A percentile compares a stretch with the other conserved stretches of the same genome.
These are phyloP conservation scores for Serripes groenlandicus DNA, from an alignment of 2,888 invertebrate species.

Conservation along the genomic window DNA sequence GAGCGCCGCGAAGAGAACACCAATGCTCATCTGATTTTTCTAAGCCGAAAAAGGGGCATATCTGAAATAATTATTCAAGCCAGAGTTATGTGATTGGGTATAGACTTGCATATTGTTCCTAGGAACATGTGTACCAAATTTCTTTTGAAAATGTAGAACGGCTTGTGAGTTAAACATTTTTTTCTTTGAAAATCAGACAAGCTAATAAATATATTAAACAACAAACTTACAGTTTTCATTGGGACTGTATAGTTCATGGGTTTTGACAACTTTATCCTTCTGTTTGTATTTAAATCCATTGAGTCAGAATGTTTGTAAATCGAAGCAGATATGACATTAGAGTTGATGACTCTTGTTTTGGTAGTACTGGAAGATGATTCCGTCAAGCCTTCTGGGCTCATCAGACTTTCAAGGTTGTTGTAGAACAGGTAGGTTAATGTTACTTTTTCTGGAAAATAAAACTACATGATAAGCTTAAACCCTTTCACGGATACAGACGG, in stretches of 20 bases:
- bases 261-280: slow-evolving; percentile 84
- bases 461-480: not conserved
- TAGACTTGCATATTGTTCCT: no score
- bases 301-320: slow-evolving; percentile 65
- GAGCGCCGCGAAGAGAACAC: no score
- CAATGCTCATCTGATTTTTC: no score
- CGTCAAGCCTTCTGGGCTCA: slow-evolving; percentile 59
- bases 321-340: slow-evolving; percentile 83
- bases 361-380: not conserved
- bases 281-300: slow-evolving; percentile 5
- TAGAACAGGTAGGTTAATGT: slow-evolving; percentile 76
- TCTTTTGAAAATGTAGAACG: no score
- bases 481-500: not conserved
- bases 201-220: no score
- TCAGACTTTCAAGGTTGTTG: slow-evolving; percentile 73
- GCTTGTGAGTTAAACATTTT: no score
- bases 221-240: slow-evolving; percentile 30
- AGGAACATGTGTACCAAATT: no score
- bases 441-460: slow-evolving; percentile 52
- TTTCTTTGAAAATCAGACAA: no score
- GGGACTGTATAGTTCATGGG: slow-evolving; percentile 94
- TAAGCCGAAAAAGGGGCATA: no score
- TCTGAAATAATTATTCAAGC: no score
- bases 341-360: slow-evolving; percentile 68
- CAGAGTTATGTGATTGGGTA: no score